Evolutionary conservation across 2,797 vertebrate genomes (phyloP).

Genomic region (Hephaestus fuliginosus): DNA sequence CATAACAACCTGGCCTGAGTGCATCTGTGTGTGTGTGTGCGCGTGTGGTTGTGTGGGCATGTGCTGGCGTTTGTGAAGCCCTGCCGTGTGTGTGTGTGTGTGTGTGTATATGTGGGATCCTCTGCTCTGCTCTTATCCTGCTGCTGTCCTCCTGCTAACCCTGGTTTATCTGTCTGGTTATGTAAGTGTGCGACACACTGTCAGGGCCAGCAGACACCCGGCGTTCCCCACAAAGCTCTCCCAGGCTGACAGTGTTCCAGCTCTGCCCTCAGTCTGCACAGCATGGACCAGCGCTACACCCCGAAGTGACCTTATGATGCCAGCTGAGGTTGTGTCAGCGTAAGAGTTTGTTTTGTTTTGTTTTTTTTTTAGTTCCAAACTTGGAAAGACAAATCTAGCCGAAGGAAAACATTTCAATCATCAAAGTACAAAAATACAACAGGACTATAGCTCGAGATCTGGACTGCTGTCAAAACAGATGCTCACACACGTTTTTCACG

Average conservation of each 20-base stretch:
- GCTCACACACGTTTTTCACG: neutral
- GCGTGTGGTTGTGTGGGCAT: constrained; percentile 7
- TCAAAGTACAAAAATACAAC: neutral
- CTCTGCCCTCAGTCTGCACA: constrained; percentile 43
- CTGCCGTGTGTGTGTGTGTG: constrained; percentile 39
- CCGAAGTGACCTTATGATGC: constrained; percentile 47
- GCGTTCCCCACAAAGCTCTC: constrained; percentile 50
- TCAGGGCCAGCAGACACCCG: constrained; percentile 66
- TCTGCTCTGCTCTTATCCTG: constrained; percentile 44
- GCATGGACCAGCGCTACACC: constrained; percentile 10
- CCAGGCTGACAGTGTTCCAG: constrained; percentile 60
- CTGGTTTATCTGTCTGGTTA: constrained; percentile 67
- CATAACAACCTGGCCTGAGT: constrained; percentile 52
- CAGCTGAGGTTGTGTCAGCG: constrained; percentile 28
- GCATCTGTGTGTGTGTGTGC: constrained; percentile 6
- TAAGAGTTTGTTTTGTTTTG: neutral
- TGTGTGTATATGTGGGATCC: constrained; percentile 47
- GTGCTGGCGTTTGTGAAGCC: constrained; percentile 22
- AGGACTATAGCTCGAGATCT: neutral
- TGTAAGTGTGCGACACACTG: constrained; percentile 68
- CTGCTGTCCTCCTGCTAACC: constrained; percentile 70
- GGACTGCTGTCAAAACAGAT: constrained; percentile 13
- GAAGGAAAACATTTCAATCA: neutral
- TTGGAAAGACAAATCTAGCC: neutral
- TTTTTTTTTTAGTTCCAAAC: constrained; percentile 11